A percentile compares a stretch with the other conserved stretches of the same genome.
phyloP scores from a whole-genome alignment of 2,113 vertebrate species.

The Nansenia antarctica region DNA sequence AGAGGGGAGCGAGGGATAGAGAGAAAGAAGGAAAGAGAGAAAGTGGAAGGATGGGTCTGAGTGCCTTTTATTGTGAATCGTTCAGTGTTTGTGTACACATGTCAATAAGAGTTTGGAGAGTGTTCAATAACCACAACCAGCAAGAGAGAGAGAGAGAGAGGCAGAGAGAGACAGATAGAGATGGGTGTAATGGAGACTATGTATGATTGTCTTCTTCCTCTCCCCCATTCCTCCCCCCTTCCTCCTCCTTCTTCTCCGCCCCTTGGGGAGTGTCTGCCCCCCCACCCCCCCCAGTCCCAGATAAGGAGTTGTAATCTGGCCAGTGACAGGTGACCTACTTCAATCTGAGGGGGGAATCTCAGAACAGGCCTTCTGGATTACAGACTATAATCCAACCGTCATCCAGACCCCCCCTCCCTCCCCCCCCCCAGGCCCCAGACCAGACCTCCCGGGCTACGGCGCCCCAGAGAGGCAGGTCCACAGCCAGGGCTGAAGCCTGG shows the following conservation, averaged over 20 bases:
- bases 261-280: too few species aligned
- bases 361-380: conserved; percentile 26
- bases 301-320: conserved; percentile 24
- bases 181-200: too few species aligned
- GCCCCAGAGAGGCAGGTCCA: not conserved
- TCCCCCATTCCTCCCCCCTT: too few species aligned
- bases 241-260: too few species aligned
- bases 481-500: too few species aligned
- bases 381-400: conserved; percentile 3
- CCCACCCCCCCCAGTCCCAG: too few species aligned
- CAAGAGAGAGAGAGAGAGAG: too few species aligned
- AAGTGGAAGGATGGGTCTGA: too few species aligned
- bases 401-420: not conserved
- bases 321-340: conserved; percentile 35
- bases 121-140: not conserved
- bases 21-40: not conserved
- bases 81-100: too few species aligned
- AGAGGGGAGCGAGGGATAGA: not conserved
- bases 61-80: too few species aligned
- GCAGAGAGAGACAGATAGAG: too few species aligned
- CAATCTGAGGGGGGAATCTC: conserved; percentile 7
- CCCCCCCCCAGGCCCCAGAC: not conserved
- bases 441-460: not conserved
- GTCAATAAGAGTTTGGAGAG: not conserved
- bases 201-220: too few species aligned